Conservation (phyloP, 2,113 vertebrate species). For the Petaurus breviceps region DNA sequence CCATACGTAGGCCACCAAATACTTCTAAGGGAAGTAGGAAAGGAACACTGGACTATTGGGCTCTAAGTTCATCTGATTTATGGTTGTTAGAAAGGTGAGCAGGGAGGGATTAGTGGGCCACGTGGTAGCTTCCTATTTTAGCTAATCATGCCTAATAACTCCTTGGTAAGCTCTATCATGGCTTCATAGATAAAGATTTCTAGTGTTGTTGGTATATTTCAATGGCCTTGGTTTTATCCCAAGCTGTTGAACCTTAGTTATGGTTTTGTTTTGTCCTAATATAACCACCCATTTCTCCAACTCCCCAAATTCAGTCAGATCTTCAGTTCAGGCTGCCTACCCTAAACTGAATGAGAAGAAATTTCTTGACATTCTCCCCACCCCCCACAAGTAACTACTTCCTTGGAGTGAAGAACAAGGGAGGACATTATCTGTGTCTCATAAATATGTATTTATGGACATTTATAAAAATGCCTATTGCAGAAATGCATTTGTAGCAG, state of each 20-base stretch:
- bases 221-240: neutral
- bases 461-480: slow-evolving; percentile 4
- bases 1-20: neutral
- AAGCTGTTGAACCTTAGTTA: neutral
- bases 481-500: slow-evolving; percentile 23
- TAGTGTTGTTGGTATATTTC: neutral
- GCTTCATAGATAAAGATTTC: neutral
- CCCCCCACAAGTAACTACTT: neutral
- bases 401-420: neutral
- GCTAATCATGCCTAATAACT: neutral
- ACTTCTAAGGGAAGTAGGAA: neutral
- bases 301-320: neutral
- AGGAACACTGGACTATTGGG: neutral
- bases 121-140: neutral
- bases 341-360: neutral
- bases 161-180: neutral
- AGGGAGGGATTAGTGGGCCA: neutral
- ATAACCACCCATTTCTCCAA: neutral
- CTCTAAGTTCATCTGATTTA: neutral
- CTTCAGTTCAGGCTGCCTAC: accelerated
- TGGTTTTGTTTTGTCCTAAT: neutral
- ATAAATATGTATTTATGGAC: slow-evolving; percentile 43
- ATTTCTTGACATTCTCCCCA: neutral
- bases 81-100: neutral
- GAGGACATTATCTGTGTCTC: neutral